These are phyloP conservation scores for Delia radicum DNA, from an alignment of 1,140 invertebrate species.

Conservation along the genomic window DNA sequence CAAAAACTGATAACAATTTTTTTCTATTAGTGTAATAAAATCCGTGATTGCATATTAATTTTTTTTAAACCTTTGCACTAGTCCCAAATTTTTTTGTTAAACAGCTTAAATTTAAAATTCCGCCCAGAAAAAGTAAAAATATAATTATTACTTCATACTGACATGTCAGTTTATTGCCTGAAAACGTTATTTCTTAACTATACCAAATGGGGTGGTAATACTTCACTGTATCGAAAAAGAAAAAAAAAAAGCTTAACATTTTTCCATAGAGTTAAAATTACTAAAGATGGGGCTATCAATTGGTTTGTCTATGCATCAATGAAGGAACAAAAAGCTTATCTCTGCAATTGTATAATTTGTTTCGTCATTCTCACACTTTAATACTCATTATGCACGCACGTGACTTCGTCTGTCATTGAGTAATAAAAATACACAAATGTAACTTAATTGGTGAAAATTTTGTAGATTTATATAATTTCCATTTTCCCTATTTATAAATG, in stretches of 20 bases:
- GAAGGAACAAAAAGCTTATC: background rate
- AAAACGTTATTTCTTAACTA: background rate
- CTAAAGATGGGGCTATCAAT: background rate
- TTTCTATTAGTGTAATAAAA: too few species aligned
- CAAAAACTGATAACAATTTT: too few species aligned
- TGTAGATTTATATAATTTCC: background rate
- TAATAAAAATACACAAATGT: background rate
- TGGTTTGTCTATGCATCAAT: background rate
- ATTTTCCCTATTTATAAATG: background rate
- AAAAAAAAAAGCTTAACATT: too few species aligned
- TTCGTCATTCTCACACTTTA: background rate
- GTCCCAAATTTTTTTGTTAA: too few species aligned
- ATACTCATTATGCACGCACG: background rate
- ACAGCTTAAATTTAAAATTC: too few species aligned
- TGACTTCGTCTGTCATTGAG: background rate
- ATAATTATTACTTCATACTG: too few species aligned
- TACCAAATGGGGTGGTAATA: background rate
- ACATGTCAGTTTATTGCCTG: too few species aligned
- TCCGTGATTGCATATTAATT: too few species aligned
- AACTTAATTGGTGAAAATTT: background rate
- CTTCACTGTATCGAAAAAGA: background rate
- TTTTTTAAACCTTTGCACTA: too few species aligned
- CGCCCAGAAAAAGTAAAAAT: too few species aligned
- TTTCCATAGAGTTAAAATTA: background rate
- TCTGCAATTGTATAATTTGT: background rate